Evolutionary conservation across 2,888 invertebrate genomes (phyloP).

Genomic region (Anagyrus pseudococci): DNA sequence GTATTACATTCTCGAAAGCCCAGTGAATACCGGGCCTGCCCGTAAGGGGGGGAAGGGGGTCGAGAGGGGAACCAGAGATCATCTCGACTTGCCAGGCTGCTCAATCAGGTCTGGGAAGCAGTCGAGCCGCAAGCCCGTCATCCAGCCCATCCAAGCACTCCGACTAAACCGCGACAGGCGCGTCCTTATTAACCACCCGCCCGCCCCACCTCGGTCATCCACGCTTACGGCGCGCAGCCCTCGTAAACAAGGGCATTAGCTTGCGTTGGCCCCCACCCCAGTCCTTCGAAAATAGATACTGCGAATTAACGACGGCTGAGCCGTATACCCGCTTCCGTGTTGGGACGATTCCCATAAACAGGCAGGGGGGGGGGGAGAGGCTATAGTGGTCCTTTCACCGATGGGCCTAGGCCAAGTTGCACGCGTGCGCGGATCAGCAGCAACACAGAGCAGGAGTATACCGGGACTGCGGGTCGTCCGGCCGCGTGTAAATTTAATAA

Average conservation of each 20-base stretch:
- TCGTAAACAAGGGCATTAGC: conserved; percentile 28
- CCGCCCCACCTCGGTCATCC: background rate
- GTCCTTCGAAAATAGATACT: conserved; percentile 27
- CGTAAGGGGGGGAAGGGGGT: too few relatives aligned
- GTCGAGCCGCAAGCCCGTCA: too few relatives aligned
- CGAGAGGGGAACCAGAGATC: too few relatives aligned
- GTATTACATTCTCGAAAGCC: too few relatives aligned
- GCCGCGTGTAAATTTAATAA: conserved; percentile 55
- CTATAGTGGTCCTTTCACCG: too few relatives aligned
- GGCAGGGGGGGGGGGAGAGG: too few relatives aligned
- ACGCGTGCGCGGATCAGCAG: too few relatives aligned
- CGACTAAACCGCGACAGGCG: background rate
- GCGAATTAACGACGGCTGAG: conserved; percentile 16
- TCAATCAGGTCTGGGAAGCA: too few relatives aligned
- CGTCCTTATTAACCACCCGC: conserved; percentile 21
- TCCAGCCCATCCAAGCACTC: background rate
- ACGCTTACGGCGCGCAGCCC: conserved; percentile 25
- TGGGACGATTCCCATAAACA: background rate
- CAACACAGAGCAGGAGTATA: too few relatives aligned
- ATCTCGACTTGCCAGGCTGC: background rate
- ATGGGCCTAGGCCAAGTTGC: too few relatives aligned
- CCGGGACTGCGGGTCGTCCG: too few relatives aligned
- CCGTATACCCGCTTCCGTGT: background rate
- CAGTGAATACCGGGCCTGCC: too few relatives aligned
- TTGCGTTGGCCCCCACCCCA: background rate